phyloP scores from a whole-genome alignment of 2,888 invertebrate genomes.

The Thelaira solivaga region DNA sequence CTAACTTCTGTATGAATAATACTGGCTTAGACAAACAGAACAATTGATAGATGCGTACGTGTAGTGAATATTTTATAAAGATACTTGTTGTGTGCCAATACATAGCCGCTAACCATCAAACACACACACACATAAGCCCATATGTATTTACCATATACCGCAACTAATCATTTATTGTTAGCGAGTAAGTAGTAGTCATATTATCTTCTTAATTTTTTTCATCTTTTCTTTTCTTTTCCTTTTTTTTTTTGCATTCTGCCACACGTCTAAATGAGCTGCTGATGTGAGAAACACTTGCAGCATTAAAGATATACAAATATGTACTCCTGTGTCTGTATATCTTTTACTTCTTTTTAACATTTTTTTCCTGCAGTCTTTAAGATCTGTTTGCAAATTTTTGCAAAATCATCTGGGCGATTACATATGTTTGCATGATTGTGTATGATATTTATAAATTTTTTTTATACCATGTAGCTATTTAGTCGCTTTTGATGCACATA shows the following conservation, averaged over 20 bases:
- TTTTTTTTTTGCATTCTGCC: conserved; percentile 8
- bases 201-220: conserved; percentile 24
- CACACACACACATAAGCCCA: conserved; percentile 14
- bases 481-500: conserved; percentile 13
- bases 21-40: conserved; percentile 41
- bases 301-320: conserved; percentile 12
- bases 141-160: neutral
- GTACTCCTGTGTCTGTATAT: no score
- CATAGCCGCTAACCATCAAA: conserved; percentile 54
- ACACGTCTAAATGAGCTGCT: conserved; percentile 57
- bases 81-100: conserved; percentile 48
- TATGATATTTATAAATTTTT: conserved; percentile 3
- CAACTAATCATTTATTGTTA: conserved; percentile 28
- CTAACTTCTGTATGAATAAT: neutral
- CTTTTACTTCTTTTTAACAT: neutral
- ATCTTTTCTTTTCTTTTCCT: neutral
- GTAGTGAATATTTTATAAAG: conserved; percentile 58
- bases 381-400: neutral
- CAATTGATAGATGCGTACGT: conserved; percentile 61
- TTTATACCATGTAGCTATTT: conserved; percentile 8
- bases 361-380: neutral
- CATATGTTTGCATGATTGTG: neutral
- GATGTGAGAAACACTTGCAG: conserved; percentile 61
- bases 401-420: neutral
- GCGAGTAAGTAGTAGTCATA: conserved; percentile 22